A percentile compares a stretch with the other conserved stretches of the same genome.
Evolutionary conservation across 2,113 vertebrate genomes (phyloP).

Genomic region (Pteropus alecto): DNA sequence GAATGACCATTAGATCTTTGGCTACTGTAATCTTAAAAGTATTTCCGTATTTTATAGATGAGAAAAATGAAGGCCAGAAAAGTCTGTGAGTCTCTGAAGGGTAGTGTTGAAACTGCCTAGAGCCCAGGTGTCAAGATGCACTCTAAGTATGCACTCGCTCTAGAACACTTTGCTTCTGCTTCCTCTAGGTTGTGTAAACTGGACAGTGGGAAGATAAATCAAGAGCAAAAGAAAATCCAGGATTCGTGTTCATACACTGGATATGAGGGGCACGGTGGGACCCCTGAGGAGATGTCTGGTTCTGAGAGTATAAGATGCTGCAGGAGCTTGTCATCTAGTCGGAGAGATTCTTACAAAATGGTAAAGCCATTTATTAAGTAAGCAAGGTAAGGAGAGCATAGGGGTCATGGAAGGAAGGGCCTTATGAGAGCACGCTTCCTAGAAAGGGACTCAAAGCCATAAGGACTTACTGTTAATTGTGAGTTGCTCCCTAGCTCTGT

Average conservation of each 20-base stretch:
- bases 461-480: background rate
- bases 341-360: background rate
- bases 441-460: background rate
- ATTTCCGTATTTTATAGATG: background rate
- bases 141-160: background rate
- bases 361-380: background rate
- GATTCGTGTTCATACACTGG: background rate
- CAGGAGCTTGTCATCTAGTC: background rate
- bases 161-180: background rate
- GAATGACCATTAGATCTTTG: background rate
- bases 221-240: background rate
- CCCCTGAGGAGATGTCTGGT: background rate
- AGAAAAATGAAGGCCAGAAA: background rate
- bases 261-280: rapidly evolving
- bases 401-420: background rate
- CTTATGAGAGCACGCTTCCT: background rate
- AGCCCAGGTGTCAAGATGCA: background rate
- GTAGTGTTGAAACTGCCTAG: background rate
- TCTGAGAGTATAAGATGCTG: background rate
- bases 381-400: background rate
- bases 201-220: background rate
- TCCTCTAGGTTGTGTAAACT: background rate
- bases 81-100: background rate
- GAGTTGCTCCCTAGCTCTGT: background rate
- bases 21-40: background rate